These are phyloP conservation scores for Catagonus wagneri DNA, from an alignment of 2,113 vertebrate genomes.

Conservation along the genomic window DNA sequence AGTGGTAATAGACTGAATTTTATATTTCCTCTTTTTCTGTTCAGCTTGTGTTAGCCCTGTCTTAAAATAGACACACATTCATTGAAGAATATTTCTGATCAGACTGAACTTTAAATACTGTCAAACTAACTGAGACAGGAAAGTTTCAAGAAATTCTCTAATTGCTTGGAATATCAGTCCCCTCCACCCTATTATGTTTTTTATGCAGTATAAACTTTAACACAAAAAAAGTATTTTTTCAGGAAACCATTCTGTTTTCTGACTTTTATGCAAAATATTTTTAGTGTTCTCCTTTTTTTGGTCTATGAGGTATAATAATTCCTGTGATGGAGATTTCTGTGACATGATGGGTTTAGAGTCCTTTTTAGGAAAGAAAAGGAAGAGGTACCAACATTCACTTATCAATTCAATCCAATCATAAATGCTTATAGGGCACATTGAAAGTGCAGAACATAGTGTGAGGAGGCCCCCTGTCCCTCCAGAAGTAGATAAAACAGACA, in stretches of 20 bases:
- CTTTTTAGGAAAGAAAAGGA: slow-evolving; percentile 48
- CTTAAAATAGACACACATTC: slow-evolving; percentile 61
- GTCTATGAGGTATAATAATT: background rate
- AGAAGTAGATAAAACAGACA: background rate
- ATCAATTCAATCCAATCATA: slow-evolving; percentile 36
- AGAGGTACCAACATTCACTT: background rate
- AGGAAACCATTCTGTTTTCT: background rate
- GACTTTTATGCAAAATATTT: slow-evolving; percentile 22
- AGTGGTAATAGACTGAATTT: slow-evolving; percentile 49
- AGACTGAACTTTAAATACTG: slow-evolving; percentile 9
- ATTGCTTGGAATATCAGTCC: background rate
- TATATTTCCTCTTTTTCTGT: slow-evolving; percentile 47
- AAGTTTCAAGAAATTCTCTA: background rate
- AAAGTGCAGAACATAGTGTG: background rate
- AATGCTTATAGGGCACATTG: background rate
- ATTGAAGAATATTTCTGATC: background rate
- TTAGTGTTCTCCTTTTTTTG: background rate
- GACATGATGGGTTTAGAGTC: background rate
- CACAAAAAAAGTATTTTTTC: background rate
- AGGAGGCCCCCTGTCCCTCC: background rate
- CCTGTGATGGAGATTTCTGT: slow-evolving; percentile 18
- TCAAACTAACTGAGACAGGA: background rate
- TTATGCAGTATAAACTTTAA: background rate
- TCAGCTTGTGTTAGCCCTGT: background rate
- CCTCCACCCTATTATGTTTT: rapidly evolving